phyloP scores from a whole-genome alignment of 2,888 invertebrate genomes.

The Amphipoea oculea region DNA sequence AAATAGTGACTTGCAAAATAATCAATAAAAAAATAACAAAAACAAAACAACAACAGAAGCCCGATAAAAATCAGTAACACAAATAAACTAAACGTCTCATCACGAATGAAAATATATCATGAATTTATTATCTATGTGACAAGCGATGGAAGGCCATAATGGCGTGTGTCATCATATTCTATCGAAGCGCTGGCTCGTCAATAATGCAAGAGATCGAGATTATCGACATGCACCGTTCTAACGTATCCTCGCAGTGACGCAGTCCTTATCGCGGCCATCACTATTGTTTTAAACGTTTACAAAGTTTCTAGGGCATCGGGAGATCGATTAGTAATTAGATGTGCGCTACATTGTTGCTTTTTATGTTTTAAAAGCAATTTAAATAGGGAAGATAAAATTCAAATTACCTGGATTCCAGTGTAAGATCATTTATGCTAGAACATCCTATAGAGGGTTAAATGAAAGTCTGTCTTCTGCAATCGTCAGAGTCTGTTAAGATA shows the following conservation, averaged over 20 bases:
- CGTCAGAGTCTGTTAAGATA: slow-evolving; percentile 18
- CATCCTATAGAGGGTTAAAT: neutral
- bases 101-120: slow-evolving; percentile 81
- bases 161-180: slow-evolving; percentile 88
- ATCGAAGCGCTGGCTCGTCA: slow-evolving; percentile 84
- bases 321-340: slow-evolving; percentile 81
- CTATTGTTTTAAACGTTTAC: slow-evolving; percentile 84
- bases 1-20: neutral
- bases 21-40: slow-evolving; percentile 33
- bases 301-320: slow-evolving; percentile 78
- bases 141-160: slow-evolving; percentile 81
- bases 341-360: slow-evolving; percentile 66
- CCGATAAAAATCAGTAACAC: slow-evolving; percentile 74
- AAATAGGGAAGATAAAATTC: slow-evolving; percentile 5
- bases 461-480: neutral
- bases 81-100: slow-evolving; percentile 79
- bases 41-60: slow-evolving; percentile 59
- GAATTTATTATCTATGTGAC: slow-evolving; percentile 82
- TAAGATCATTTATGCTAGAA: neutral
- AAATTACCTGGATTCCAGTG: slow-evolving; percentile 5
- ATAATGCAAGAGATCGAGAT: slow-evolving; percentile 87
- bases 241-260: slow-evolving; percentile 77
- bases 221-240: slow-evolving; percentile 87
- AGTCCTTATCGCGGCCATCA: slow-evolving; percentile 82
- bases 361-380: slow-evolving; percentile 46